Evolutionary conservation across 1,140 invertebrate genomes (phyloP).

Genomic region (Drosophila baimaii): DNA sequence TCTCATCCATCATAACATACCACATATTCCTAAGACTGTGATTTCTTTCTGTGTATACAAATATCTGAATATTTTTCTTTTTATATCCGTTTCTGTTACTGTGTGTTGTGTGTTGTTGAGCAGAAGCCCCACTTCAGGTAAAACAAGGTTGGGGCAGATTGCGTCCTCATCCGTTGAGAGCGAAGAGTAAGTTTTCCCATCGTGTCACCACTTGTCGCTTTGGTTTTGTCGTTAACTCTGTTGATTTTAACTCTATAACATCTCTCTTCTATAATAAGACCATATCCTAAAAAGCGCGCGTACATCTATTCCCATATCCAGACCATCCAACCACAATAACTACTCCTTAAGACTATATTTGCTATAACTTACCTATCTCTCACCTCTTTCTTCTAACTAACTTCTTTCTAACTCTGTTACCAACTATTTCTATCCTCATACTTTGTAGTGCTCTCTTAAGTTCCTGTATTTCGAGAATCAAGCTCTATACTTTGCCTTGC

Average conservation of each 20-base stretch:
- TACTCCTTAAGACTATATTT: conserved; percentile 10
- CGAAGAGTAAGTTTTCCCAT: conserved; percentile 81
- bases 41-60: conserved; percentile 49
- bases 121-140: conserved; percentile 83
- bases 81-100: conserved; percentile 60
- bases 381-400: conserved; percentile 43
- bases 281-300: conserved; percentile 29
- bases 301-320: conserved; percentile 31
- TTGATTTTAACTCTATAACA: conserved; percentile 71
- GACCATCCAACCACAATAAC: conserved; percentile 15
- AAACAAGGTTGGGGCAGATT: conserved; percentile 81
- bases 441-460: conserved; percentile 75
- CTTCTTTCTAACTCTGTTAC: conserved; percentile 41
- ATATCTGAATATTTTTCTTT: conserved; percentile 73
- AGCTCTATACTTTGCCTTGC: conserved; percentile 62
- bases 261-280: conserved; percentile 39
- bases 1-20: background rate
- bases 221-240: conserved; percentile 76
- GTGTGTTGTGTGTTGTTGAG: conserved; percentile 57
- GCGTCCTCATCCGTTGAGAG: conserved; percentile 79
- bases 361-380: conserved; percentile 32
- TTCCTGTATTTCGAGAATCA: conserved; percentile 50
- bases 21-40: conserved; percentile 11
- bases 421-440: conserved; percentile 46
- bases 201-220: conserved; percentile 59